A percentile compares a stretch with the other conserved stretches of the same genome.
Conservation (phyloP, 2,797 vertebrate genomes). For the Trichosurus vulpecula region DNA sequence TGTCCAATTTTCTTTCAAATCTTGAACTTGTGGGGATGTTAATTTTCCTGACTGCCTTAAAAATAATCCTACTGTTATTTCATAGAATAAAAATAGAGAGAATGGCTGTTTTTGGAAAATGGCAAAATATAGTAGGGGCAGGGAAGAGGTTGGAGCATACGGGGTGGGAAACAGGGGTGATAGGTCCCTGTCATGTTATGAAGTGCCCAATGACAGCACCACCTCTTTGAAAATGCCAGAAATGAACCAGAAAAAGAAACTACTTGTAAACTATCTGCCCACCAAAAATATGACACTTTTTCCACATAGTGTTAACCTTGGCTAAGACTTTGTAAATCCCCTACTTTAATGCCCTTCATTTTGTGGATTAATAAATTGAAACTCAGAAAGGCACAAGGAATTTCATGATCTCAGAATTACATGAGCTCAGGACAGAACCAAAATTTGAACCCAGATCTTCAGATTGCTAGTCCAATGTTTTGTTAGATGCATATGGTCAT, state of each 20-base stretch:
- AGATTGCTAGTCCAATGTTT: not conserved
- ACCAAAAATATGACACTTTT: not conserved
- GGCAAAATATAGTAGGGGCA: not conserved
- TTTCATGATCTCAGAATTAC: not conserved
- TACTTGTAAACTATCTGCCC: not conserved
- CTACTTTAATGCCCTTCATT: not conserved
- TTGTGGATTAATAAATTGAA: not conserved
- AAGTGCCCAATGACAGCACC: not conserved
- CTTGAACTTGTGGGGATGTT: constrained; percentile 13
- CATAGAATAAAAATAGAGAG: not conserved
- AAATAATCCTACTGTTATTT: constrained; percentile 23
- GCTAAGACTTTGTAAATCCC: not conserved
- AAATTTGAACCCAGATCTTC: not conserved
- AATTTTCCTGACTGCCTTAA: constrained; percentile 40
- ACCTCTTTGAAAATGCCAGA: not conserved
- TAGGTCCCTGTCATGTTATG: not conserved
- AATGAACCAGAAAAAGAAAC: not conserved
- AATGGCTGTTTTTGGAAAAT: not conserved
- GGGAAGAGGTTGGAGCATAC: not conserved
- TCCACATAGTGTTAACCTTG: not conserved
- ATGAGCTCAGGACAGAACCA: not conserved
- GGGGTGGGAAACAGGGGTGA: not conserved
- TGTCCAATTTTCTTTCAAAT: constrained; percentile 10
- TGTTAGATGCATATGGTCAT: not conserved
- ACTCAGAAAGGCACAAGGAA: not conserved